Evolutionary conservation across 2,888 invertebrate species (phyloP).

Genomic region (Tridacna gigas): DNA sequence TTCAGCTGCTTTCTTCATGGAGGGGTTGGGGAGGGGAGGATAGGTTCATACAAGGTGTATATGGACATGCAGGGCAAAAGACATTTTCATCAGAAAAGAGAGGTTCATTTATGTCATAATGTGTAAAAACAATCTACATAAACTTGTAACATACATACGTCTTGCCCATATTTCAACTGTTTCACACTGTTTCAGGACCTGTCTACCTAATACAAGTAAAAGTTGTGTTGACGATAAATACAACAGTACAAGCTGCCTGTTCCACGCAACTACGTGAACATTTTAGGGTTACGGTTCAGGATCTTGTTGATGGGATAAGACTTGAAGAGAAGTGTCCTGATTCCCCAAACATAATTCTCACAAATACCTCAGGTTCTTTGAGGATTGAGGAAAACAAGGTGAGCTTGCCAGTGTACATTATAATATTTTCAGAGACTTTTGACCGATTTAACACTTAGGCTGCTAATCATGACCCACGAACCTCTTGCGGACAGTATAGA

Average conservation of each 20-base stretch:
- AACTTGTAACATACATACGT: not conserved
- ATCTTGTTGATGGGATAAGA: constrained; percentile 28
- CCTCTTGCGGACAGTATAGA: too few relatives aligned
- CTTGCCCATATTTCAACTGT: not conserved
- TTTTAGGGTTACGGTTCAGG: constrained; percentile 22
- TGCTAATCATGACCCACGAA: too few relatives aligned
- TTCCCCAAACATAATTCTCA: constrained; percentile 28
- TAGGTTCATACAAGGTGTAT: too few relatives aligned
- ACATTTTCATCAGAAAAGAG: too few relatives aligned
- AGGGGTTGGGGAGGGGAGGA: too few relatives aligned
- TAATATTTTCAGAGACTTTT: too few relatives aligned
- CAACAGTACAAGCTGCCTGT: constrained; percentile 32
- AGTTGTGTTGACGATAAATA: not conserved
- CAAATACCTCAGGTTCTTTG: constrained; percentile 45
- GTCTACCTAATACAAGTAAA: constrained; percentile 46
- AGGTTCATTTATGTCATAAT: not conserved
- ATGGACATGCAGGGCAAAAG: too few relatives aligned
- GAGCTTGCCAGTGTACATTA: not conserved
- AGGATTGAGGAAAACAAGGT: constrained; percentile 19
- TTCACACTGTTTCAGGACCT: constrained; percentile 42
- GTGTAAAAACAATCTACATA: not conserved
- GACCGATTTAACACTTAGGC: too few relatives aligned
- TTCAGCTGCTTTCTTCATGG: too few relatives aligned
- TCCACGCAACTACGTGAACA: constrained; percentile 25
- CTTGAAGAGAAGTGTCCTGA: constrained; percentile 37